Conservation (phyloP, 2,113 vertebrate genomes). For the Cebus imitator region DNA sequence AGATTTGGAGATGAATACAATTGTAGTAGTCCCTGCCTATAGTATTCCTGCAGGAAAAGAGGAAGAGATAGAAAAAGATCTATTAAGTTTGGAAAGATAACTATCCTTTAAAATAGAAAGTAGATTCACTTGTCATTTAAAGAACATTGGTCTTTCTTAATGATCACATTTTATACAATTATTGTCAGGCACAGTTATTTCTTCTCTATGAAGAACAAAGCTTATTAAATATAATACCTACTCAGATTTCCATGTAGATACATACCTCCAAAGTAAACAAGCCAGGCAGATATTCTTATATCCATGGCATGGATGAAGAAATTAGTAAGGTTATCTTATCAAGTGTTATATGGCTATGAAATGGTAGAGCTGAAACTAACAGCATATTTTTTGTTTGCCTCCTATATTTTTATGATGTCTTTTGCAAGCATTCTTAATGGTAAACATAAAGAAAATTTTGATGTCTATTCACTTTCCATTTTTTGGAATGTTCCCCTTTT, state of each 20-base stretch:
- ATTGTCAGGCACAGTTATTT: background rate
- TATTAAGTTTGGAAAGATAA: background rate
- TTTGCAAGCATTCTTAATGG: background rate
- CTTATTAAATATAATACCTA: background rate
- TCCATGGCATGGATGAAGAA: background rate
- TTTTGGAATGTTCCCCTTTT: background rate
- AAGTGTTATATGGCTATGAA: background rate
- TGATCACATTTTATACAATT: background rate
- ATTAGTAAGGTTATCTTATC: background rate
- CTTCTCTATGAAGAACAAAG: background rate
- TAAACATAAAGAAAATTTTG: background rate
- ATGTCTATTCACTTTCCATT: background rate
- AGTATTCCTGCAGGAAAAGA: background rate
- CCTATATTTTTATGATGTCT: background rate
- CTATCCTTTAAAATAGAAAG: background rate
- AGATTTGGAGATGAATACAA: background rate
- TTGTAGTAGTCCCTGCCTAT: background rate
- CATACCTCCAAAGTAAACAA: background rate
- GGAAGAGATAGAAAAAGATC: background rate
- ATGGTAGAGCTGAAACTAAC: background rate
- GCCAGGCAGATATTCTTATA: background rate
- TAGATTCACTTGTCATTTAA: background rate
- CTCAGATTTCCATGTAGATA: background rate
- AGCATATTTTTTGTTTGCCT: background rate
- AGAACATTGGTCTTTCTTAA: background rate